These are phyloP conservation scores for Ranitomeya imitator DNA, from an alignment of 2,113 vertebrate species.

Conservation along the genomic window DNA sequence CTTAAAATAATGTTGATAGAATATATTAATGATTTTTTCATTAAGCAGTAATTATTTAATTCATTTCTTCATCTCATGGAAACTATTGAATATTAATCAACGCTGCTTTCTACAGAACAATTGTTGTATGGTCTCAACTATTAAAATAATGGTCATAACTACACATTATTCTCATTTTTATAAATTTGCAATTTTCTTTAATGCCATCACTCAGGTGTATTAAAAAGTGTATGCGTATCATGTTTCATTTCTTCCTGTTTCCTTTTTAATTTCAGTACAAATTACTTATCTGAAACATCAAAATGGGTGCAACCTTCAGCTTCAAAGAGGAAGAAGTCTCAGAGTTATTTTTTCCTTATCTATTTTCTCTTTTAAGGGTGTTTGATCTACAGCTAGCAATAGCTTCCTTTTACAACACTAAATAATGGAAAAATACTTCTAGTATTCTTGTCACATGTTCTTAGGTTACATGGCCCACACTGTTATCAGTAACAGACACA, in stretches of 20 bases:
- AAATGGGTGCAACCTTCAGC: conserved; percentile 54
- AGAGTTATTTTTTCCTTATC: conserved; percentile 73
- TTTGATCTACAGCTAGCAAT: conserved; percentile 71
- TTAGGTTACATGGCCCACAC: conserved; percentile 76
- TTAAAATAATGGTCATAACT: not conserved
- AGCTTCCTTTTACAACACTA: conserved; percentile 63
- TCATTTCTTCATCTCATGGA: too few relatives aligned
- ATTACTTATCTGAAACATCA: conserved; percentile 59
- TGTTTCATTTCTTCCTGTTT: conserved; percentile 56
- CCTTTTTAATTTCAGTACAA: conserved; percentile 62
- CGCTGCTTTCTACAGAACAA: too few relatives aligned
- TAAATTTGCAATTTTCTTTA: not conserved
- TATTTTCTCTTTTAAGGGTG: conserved; percentile 65
- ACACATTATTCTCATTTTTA: not conserved
- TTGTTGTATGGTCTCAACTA: not conserved
- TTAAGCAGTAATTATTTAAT: too few relatives aligned
- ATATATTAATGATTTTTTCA: too few relatives aligned
- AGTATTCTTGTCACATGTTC: conserved; percentile 79
- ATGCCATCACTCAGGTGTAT: not conserved
- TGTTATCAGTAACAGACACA: conserved; percentile 80
- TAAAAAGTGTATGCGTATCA: conserved; percentile 6
- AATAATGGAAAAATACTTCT: conserved; percentile 64
- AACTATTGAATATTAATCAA: too few relatives aligned
- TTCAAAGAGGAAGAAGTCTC: conserved; percentile 53
- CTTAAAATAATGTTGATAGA: too few relatives aligned